These are phyloP conservation scores for Drosophila tropicalis DNA, from an alignment of 1,140 invertebrate species.

Conservation along the genomic window DNA sequence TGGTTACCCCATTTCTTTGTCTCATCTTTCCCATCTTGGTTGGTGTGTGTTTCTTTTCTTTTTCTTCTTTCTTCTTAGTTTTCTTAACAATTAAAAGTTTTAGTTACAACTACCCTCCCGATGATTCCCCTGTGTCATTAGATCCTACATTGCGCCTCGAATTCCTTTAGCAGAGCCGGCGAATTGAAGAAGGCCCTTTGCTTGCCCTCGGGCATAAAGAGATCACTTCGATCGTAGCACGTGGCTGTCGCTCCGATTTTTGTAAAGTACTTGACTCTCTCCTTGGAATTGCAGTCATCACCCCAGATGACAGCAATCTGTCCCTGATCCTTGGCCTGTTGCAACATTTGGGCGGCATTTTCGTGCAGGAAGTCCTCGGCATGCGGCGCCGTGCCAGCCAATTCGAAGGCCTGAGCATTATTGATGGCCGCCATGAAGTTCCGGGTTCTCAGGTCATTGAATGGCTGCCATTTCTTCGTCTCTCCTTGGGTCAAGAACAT, in stretches of 20 bases:
- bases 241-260: constrained; percentile 94
- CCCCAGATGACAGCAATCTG: constrained; percentile 97
- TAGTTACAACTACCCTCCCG: constrained; percentile 52
- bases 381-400: constrained; percentile 95
- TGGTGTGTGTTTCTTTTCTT: not conserved
- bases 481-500: constrained; percentile 96
- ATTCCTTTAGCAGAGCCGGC: constrained; percentile 62
- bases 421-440: constrained; percentile 91
- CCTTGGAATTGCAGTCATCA: constrained; percentile 94
- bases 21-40: not conserved
- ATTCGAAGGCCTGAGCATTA: constrained; percentile 90
- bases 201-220: constrained; percentile 68
- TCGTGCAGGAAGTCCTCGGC: constrained; percentile 95
- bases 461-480: constrained; percentile 90
- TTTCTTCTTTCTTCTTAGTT: no score
- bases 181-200: constrained; percentile 75
- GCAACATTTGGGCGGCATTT: constrained; percentile 87
- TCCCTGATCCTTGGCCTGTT: constrained; percentile 88
- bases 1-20: constrained; percentile 2
- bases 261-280: constrained; percentile 93
- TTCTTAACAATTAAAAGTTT: constrained; percentile 28
- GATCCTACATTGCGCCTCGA: constrained; percentile 67
- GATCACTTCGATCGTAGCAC: constrained; percentile 95
- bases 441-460: constrained; percentile 92
- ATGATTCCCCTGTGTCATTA: constrained; percentile 27